Conservation (phyloP, 1,140 invertebrate species). For the Anastatus disparis region DNA sequence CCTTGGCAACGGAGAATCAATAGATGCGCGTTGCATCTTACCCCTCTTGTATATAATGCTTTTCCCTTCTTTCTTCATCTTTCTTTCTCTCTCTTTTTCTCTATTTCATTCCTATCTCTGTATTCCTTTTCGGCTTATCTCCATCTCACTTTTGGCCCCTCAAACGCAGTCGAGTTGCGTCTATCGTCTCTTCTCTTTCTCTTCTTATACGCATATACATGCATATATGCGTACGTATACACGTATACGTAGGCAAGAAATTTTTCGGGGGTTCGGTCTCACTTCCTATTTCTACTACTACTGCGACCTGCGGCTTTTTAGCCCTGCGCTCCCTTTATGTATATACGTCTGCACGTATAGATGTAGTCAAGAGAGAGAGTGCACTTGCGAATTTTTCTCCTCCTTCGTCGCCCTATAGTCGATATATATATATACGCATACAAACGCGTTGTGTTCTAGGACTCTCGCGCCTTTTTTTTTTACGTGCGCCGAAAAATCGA, state of each 20-base stretch:
- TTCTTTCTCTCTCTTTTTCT: slow-evolving; percentile 22
- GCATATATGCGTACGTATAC: neutral
- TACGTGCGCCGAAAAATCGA: slow-evolving; percentile 18
- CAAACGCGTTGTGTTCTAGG: neutral
- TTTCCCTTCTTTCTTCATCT: slow-evolving; percentile 40
- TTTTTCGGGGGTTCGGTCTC: slow-evolving; percentile 18
- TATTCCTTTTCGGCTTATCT: slow-evolving; percentile 7
- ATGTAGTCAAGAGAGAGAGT: neutral
- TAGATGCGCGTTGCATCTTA: slow-evolving; percentile 63
- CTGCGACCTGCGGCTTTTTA: neutral
- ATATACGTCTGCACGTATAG: neutral
- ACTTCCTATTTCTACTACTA: neutral
- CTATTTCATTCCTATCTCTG: neutral
- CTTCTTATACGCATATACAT: neutral
- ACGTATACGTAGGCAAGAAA: neutral
- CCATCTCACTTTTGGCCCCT: slow-evolving; percentile 10
- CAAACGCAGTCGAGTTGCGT: neutral
- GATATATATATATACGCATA: no score
- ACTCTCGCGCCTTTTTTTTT: neutral
- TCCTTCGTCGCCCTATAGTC: slow-evolving; percentile 22
- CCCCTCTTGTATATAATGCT: slow-evolving; percentile 50
- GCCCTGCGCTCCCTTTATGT: neutral
- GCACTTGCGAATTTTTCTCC: slow-evolving; percentile 28
- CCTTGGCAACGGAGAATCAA: slow-evolving; percentile 54
- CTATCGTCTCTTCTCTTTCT: no score